Conservation (phyloP, 2,797 vertebrate species). For the Tympanoctomys barrerae region DNA sequence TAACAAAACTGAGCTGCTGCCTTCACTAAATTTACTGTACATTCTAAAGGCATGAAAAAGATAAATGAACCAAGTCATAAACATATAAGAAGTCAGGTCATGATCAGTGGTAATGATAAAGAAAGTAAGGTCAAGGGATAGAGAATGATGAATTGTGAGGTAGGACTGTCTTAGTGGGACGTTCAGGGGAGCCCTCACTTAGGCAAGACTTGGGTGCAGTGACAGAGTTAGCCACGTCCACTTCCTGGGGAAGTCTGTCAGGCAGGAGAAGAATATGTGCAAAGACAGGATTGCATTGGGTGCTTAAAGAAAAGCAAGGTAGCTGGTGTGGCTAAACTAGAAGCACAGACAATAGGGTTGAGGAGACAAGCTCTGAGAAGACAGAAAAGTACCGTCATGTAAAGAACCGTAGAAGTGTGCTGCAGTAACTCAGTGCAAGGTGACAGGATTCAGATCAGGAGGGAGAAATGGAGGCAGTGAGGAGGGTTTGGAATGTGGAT, state of each 20-base stretch:
- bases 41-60: neutral
- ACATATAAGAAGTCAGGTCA: neutral
- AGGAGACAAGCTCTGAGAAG: neutral
- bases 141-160: neutral
- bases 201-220: neutral
- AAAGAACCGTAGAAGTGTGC: neutral
- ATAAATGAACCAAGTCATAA: constrained; percentile 5
- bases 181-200: neutral
- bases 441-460: neutral
- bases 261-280: neutral
- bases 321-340: neutral
- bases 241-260: neutral
- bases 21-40: neutral
- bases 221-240: neutral
- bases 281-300: neutral
- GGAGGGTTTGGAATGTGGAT: neutral
- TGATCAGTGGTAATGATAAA: constrained; percentile 19
- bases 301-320: neutral
- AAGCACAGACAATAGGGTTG: neutral
- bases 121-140: neutral
- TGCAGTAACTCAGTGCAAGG: neutral
- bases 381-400: neutral
- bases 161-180: neutral
- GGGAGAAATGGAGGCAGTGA: neutral
- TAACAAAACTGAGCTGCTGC: neutral